Base-by-base conservation (phyloP, 2,888 invertebrate genomes). In the Drosophila affinis region DNA sequence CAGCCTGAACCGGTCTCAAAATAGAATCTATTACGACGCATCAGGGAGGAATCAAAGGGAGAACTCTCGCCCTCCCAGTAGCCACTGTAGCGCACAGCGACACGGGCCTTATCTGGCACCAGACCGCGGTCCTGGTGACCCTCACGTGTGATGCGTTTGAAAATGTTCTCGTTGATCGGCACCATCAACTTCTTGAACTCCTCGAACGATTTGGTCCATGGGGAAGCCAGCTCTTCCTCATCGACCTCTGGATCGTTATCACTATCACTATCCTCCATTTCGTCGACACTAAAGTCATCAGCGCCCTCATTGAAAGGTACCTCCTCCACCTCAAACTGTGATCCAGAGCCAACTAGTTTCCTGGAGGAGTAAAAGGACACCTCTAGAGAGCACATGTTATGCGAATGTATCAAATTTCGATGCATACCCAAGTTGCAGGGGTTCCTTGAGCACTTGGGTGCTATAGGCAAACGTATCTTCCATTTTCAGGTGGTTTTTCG, bases 21-120 rank as follows among this genome's bases (percentile, higher is more conserved):
- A 24, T 24, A 3, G 24, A 24, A 24, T 24, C 3, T 24, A 0
- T 89, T 78, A 9, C 91, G 90, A 0, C 92, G 90, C 44, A 92
- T 65, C 68, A 91, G 81, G 3, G 91, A 91, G 0, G 92, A 92
- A 73, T 92, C 92, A 54, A 92, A 92, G 3, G 92, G 91, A 3
- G 87, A 88, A 1, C 78, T 75, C 34, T 91, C 85, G 0, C 85
- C 79, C 62, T 92, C 92, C 90, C 90, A 92, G 57, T 91, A 92
- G 3, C 88, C 91, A 61, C 91, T 91, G 54, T 92, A 92, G 3
- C 91, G 87, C 46, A 92, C 77, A 0, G 86, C 78, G 0, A 91
- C 91, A 3, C 92, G 87, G 0, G 91, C 90, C 55, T 89, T 89
- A 0, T 80, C 64, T 3, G 91, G 87, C 39, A 91, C 89, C 9